phyloP scores from a whole-genome alignment of 1,140 invertebrate genomes.

The Hermetia illucens region DNA sequence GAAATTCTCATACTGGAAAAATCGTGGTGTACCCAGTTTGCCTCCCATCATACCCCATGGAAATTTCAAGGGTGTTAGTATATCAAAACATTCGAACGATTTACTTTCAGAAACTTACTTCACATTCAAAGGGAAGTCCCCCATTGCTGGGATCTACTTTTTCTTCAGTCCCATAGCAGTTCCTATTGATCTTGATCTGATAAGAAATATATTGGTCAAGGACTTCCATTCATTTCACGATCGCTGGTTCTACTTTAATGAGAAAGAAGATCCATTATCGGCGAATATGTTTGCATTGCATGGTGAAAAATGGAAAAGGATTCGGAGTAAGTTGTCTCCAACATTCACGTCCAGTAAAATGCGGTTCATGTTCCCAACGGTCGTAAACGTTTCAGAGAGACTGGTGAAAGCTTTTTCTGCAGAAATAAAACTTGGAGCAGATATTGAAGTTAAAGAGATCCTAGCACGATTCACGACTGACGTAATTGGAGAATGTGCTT shows the following conservation, averaged over 20 bases:
- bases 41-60: not conserved
- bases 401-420: slow-evolving; percentile 14
- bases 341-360: slow-evolving; percentile 37
- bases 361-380: slow-evolving; percentile 31
- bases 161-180: slow-evolving; percentile 33
- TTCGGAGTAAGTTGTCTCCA: slow-evolving; percentile 34
- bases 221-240: slow-evolving; percentile 35
- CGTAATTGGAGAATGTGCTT: slow-evolving; percentile 37
- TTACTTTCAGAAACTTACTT: slow-evolving; percentile 1
- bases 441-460: slow-evolving; percentile 16
- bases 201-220: slow-evolving; percentile 32
- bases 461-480: slow-evolving; percentile 37
- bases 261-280: slow-evolving; percentile 34
- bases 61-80: slow-evolving; percentile 1
- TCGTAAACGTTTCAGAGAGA: slow-evolving; percentile 5
- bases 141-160: slow-evolving; percentile 10
- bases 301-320: slow-evolving; percentile 36
- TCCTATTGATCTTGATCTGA: slow-evolving; percentile 31
- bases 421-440: not conserved
- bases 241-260: slow-evolving; percentile 29
- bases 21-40: slow-evolving; percentile 14
- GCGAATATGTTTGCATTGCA: slow-evolving; percentile 35
- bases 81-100: not conserved
- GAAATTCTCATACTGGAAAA: slow-evolving; percentile 23
- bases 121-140: slow-evolving; percentile 1